These are phyloP conservation scores for Uropetala carovei DNA, from an alignment of 2,888 invertebrate genomes.

Conservation along the genomic window DNA sequence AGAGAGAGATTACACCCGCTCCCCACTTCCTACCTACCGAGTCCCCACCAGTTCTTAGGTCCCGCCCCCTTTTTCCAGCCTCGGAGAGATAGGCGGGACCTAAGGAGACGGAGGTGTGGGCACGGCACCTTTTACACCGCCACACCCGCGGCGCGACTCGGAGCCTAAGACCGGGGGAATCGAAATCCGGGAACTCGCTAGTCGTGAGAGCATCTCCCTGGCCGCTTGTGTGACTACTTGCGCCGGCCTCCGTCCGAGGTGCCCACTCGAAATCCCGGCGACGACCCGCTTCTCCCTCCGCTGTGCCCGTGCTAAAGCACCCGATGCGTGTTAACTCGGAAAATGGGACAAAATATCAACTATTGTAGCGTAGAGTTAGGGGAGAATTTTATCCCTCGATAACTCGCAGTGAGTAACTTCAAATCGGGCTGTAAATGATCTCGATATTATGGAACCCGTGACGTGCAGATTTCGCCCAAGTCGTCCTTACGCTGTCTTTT, in stretches of 20 bases:
- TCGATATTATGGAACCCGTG: too few relatives aligned
- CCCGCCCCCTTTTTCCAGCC: slow-evolving; percentile 64
- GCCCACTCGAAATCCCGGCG: neutral
- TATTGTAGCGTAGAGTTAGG: too few relatives aligned
- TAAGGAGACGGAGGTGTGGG: slow-evolving; percentile 30
- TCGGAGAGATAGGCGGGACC: slow-evolving; percentile 51
- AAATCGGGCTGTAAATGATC: too few relatives aligned
- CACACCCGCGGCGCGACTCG: slow-evolving; percentile 16
- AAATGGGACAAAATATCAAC: too few relatives aligned
- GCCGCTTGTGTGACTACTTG: neutral
- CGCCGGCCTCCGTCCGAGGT: slow-evolving; percentile 10
- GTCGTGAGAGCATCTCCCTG: neutral
- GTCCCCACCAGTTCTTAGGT: slow-evolving; percentile 25
- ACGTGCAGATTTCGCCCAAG: too few relatives aligned
- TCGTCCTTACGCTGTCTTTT: too few relatives aligned
- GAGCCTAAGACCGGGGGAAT: neutral
- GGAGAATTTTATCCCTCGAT: too few relatives aligned
- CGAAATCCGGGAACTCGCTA: slow-evolving; percentile 18
- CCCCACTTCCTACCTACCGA: neutral
- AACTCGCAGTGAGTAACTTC: too few relatives aligned
- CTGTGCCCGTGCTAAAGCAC: too few relatives aligned
- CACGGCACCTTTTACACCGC: neutral
- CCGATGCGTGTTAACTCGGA: too few relatives aligned
- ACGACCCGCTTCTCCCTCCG: neutral
- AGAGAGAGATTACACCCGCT: slow-evolving; percentile 29